These are phyloP conservation scores for Euzetes globulus DNA, from an alignment of 2,888 invertebrate genomes.

Conservation along the genomic window DNA sequence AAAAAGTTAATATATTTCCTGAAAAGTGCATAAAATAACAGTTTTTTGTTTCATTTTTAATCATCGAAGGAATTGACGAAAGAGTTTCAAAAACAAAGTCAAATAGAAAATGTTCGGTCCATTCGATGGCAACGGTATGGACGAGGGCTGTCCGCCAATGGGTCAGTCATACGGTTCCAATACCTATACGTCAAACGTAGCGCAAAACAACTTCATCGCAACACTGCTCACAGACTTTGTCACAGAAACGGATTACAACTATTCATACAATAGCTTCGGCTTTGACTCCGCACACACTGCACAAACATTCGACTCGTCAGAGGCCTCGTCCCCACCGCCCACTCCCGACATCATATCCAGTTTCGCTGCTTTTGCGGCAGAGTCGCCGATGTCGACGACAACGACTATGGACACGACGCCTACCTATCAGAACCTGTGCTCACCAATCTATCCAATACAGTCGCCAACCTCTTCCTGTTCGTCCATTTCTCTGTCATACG, in stretches of 20 bases:
- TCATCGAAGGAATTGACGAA: neutral
- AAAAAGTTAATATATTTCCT: too few species aligned
- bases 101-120: neutral
- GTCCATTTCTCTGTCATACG: conserved; percentile 48
- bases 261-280: neutral
- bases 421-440: conserved; percentile 1
- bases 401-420: neutral
- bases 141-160: neutral
- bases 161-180: neutral
- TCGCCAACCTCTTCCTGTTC: conserved; percentile 37
- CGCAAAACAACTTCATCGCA: conserved; percentile 12
- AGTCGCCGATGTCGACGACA: neutral
- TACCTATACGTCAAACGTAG: neutral
- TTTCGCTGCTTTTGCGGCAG: neutral
- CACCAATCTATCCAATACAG: conserved; percentile 11
- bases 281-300: neutral
- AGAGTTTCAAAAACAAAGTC: neutral
- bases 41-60: neutral
- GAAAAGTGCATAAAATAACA: neutral
- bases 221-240: neutral
- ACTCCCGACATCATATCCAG: conserved; percentile 12
- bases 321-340: conserved; percentile 4
- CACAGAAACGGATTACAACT: neutral
- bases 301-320: neutral
- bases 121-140: neutral